Evolutionary conservation across 2,797 vertebrate genomes (phyloP).

Genomic region (Coilia nasus): DNA sequence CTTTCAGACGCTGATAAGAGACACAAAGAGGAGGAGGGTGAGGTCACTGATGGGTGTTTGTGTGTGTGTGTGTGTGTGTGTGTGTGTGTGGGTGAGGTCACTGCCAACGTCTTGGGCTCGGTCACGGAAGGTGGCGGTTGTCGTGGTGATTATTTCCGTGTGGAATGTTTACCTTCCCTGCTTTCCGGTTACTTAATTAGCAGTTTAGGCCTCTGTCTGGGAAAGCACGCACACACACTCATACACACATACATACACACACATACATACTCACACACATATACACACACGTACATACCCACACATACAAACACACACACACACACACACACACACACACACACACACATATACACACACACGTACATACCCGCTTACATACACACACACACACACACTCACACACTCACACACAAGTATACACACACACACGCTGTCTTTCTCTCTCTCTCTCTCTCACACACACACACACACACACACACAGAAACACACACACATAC

Average conservation of each 20-base stretch:
- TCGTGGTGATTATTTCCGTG: slow-evolving; percentile 65
- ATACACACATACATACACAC: too few relatives aligned
- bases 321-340: too few relatives aligned
- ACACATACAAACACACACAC: slow-evolving; percentile 15
- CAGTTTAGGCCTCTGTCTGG: slow-evolving; percentile 63
- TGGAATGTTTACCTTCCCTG: slow-evolving; percentile 71
- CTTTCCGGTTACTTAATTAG: slow-evolving; percentile 79
- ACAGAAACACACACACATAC: too few relatives aligned
- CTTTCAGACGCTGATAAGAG: not conserved
- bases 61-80: too few relatives aligned
- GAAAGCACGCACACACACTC: slow-evolving; percentile 45
- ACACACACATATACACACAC: too few relatives aligned
- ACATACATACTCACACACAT: slow-evolving; percentile 1
- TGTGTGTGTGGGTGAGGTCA: too few relatives aligned
- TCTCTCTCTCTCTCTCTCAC: too few relatives aligned
- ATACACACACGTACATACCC: slow-evolving; percentile 7
- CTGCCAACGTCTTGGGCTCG: slow-evolving; percentile 5
- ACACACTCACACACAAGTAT: too few relatives aligned
- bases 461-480: slow-evolving; percentile 25
- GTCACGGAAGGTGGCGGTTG: slow-evolving; percentile 62
- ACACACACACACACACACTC: too few relatives aligned
- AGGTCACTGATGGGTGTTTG: not conserved
- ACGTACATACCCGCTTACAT: too few relatives aligned
- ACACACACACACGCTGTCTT: too few relatives aligned
- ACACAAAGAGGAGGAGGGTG: not conserved